A percentile compares a stretch with the other conserved stretches of the same genome.
phyloP scores from a whole-genome alignment of 2,888 invertebrate genomes.

The Mesorhabditis belari region DNA sequence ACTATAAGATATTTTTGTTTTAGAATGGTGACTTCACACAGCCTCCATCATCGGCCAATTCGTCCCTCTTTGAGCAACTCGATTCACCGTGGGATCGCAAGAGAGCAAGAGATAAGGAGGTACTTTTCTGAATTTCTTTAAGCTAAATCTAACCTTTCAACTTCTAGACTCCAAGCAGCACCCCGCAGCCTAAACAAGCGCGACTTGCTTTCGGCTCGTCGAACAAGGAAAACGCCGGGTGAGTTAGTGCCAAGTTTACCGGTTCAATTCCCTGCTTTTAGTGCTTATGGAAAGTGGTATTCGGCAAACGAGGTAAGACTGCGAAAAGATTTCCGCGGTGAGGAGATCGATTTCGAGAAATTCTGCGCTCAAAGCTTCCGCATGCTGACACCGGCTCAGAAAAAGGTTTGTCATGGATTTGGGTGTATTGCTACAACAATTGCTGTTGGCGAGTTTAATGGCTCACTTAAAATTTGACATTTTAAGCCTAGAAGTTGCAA shows the following conservation, averaged over 20 bases:
- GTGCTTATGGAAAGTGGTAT: not conserved
- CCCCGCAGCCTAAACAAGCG: not conserved
- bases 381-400: slow-evolving; percentile 16
- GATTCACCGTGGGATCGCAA: not conserved
- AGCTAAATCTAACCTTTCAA: not conserved
- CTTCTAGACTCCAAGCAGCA: not conserved
- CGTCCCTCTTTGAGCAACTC: not conserved
- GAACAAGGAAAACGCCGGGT: not conserved
- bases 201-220: not conserved
- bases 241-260: no score
- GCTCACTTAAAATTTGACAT: no score
- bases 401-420: no score
- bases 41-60: not conserved
- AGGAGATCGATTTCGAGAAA: slow-evolving; percentile 18
- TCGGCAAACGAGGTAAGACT: not conserved
- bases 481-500: no score
- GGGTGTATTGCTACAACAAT: no score
- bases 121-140: not conserved
- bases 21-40: no score
- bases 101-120: not conserved
- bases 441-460: no score
- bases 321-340: slow-evolving; percentile 9
- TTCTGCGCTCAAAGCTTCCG: slow-evolving; percentile 26
- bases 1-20: no score
- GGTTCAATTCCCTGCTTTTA: no score